Evolutionary conservation across 2,888 invertebrate species (phyloP).

Genomic region (Drosophila fungiperda): DNA sequence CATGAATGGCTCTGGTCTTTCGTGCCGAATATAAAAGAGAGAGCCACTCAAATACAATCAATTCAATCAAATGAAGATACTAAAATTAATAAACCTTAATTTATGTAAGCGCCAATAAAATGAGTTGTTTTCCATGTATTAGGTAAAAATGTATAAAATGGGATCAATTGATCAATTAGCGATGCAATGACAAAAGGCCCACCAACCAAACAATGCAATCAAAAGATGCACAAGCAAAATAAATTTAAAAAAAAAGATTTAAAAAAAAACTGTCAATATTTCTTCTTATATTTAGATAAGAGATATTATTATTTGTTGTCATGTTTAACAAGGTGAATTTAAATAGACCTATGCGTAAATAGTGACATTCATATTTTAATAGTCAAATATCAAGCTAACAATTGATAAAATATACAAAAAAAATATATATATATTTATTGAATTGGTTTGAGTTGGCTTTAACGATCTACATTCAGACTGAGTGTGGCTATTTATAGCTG

Average conservation of each 20-base stretch:
- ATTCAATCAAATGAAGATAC: conserved; percentile 42
- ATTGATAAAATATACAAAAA: conserved; percentile 1
- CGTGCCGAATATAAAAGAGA: conserved; percentile 59
- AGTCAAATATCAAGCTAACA: background rate
- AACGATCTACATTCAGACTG: background rate
- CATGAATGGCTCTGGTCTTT: conserved; percentile 20
- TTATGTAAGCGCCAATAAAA: conserved; percentile 72
- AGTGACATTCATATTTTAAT: background rate
- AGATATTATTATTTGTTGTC: background rate
- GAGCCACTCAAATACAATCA: conserved; percentile 36
- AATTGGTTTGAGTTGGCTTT: conserved; percentile 4
- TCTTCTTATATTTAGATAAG: background rate
- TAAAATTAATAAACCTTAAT: conserved; percentile 61
- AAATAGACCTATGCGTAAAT: background rate
- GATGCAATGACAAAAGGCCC: conserved; percentile 46
- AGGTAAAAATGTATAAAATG: conserved; percentile 43
- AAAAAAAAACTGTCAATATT: background rate
- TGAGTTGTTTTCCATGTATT: conserved; percentile 43
- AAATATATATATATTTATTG: background rate
- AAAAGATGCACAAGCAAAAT: conserved; percentile 9
- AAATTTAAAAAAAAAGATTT: background rate
- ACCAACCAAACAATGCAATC: conserved; percentile 27
- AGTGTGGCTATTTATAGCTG: conserved; percentile 32
- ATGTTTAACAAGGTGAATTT: background rate
- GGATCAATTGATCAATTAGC: conserved; percentile 71